Conservation (phyloP, 1,140 invertebrate species). For the Glossosoma conforme region DNA sequence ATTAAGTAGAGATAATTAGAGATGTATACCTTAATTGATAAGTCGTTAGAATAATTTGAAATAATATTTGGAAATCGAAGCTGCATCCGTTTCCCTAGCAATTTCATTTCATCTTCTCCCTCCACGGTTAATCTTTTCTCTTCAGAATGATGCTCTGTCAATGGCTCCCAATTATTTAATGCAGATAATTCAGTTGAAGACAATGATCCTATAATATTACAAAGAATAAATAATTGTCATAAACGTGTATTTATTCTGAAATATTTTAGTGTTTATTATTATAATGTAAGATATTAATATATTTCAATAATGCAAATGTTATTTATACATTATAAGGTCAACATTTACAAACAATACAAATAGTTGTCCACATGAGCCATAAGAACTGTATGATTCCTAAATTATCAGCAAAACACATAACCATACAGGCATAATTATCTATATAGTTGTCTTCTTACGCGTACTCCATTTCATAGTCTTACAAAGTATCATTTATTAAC, state of each 20-base stretch:
- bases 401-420: too few species aligned
- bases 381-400: too few species aligned
- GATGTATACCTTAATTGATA: slow-evolving; percentile 2
- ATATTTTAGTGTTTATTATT: slow-evolving; percentile 13
- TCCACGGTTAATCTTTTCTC: slow-evolving; percentile 55
- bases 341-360: too few species aligned
- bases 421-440: too few species aligned
- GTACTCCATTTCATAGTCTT: too few species aligned
- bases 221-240: slow-evolving; percentile 30
- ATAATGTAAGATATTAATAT: slow-evolving; percentile 6
- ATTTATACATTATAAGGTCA: too few species aligned
- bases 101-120: slow-evolving; percentile 62
- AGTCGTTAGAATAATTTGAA: slow-evolving; percentile 35
- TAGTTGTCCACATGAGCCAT: too few species aligned
- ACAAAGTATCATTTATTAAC: too few species aligned
- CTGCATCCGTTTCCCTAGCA: slow-evolving; percentile 61
- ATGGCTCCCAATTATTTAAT: slow-evolving; percentile 51
- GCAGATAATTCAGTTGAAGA: slow-evolving; percentile 36
- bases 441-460: too few species aligned
- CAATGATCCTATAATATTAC: slow-evolving; percentile 16
- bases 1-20: slow-evolving; percentile 11
- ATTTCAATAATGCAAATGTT: too few species aligned
- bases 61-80: slow-evolving; percentile 58
- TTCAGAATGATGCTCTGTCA: slow-evolving; percentile 35
- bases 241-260: slow-evolving; percentile 25